A percentile compares a stretch with the other conserved stretches of the same genome.
Conservation (phyloP, 2,797 vertebrate species). For the Gallinago nigripennis region DNA sequence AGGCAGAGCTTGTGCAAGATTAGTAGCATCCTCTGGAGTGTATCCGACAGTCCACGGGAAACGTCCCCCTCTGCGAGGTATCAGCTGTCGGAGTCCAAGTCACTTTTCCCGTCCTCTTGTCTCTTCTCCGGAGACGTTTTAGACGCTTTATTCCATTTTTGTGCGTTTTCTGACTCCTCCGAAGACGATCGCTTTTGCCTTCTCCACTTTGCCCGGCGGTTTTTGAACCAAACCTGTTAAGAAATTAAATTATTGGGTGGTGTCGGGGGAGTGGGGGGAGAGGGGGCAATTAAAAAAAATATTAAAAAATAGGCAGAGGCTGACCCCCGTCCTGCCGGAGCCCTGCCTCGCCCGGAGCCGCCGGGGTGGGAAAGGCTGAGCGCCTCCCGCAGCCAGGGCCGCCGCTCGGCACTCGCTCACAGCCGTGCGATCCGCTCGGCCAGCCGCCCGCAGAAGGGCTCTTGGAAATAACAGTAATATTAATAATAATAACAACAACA, state of each 20-base stretch:
- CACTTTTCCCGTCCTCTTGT: constrained; percentile 88
- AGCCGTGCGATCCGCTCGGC: neutral
- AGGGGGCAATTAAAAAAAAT: too few species aligned
- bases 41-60: constrained; percentile 57
- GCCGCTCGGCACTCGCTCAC: neutral
- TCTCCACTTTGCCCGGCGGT: constrained; percentile 97
- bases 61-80: constrained; percentile 38
- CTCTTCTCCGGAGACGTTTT: constrained; percentile 87
- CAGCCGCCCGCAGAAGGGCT: neutral
- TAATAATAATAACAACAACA: neutral
- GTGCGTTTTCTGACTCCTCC: constrained; percentile 92
- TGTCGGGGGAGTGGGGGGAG: fast-evolving
- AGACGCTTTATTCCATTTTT: constrained; percentile 91
- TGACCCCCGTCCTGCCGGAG: neutral
- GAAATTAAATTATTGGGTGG: neutral
- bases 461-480: neutral
- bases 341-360: neutral
- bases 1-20: constrained; percentile 82
- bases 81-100: constrained; percentile 97
- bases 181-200: constrained; percentile 96
- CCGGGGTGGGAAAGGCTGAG: neutral
- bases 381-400: neutral
- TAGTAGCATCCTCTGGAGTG: constrained; percentile 71
- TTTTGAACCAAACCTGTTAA: constrained; percentile 97
- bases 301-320: neutral